phyloP scores from a whole-genome alignment of 2,888 invertebrate species.

The Subacronicta megacephala region DNA sequence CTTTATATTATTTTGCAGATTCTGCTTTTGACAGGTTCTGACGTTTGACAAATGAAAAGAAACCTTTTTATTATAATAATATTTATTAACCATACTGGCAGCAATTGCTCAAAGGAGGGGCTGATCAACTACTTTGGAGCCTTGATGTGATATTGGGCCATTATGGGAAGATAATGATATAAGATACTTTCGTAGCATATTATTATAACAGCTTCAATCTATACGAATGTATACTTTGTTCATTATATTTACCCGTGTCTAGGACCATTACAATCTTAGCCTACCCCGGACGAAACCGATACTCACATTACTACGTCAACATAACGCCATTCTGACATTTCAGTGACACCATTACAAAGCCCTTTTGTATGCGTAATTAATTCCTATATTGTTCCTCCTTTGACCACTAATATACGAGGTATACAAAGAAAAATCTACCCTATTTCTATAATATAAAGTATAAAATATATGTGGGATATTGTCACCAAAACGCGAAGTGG shows the following conservation, averaged over 20 bases:
- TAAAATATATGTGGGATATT: conserved; percentile 25
- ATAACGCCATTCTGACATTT: conserved; percentile 62
- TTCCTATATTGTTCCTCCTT: conserved; percentile 67
- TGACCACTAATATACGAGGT: conserved; percentile 57
- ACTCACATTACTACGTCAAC: conserved; percentile 38
- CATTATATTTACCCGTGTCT: neutral
- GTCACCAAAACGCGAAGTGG: conserved; percentile 46
- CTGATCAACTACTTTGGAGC: too few relatives aligned
- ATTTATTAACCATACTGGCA: too few relatives aligned
- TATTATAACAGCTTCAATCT: too few relatives aligned
- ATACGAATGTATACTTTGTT: too few relatives aligned
- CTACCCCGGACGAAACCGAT: conserved; percentile 20
- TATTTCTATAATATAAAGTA: conserved; percentile 49
- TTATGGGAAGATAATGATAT: too few relatives aligned
- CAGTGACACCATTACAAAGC: conserved; percentile 61
- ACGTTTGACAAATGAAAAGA: too few relatives aligned
- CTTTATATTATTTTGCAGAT: too few relatives aligned
- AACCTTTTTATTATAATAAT: too few relatives aligned
- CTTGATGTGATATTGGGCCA: too few relatives aligned
- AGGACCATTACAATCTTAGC: neutral
- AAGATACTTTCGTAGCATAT: too few relatives aligned
- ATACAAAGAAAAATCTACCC: conserved; percentile 54
- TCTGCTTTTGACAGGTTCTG: too few relatives aligned
- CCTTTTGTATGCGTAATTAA: conserved; percentile 79
- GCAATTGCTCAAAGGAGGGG: too few relatives aligned